phyloP scores from a whole-genome alignment of 2,888 invertebrate genomes.

The Chrysopilus asiliformis region DNA sequence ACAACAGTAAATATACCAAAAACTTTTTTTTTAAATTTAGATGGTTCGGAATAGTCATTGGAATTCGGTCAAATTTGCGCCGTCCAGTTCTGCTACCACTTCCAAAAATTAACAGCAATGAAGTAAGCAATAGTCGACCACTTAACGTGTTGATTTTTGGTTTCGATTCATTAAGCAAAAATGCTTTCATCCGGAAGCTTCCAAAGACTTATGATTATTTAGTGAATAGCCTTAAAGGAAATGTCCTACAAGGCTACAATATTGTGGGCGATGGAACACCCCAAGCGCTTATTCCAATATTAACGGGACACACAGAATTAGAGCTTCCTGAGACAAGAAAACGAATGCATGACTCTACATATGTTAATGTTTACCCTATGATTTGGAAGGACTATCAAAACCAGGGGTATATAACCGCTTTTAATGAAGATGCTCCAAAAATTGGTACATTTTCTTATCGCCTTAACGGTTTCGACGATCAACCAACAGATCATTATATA shows the following conservation, averaged over 20 bases:
- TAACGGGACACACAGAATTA: constrained; percentile 73
- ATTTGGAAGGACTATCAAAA: constrained; percentile 67
- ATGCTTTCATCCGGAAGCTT: constrained; percentile 65
- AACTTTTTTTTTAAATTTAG: no score
- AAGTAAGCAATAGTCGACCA: constrained; percentile 32
- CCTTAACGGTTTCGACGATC: constrained; percentile 66
- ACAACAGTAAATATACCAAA: no score
- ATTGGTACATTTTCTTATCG: constrained; percentile 84
- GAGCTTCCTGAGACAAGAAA: constrained; percentile 78
- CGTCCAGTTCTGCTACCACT: constrained; percentile 21
- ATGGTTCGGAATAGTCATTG: constrained; percentile 57
- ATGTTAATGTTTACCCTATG: constrained; percentile 69
- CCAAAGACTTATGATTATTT: constrained; percentile 61
- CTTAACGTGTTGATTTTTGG: constrained; percentile 72
- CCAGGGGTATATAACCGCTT: constrained; percentile 63
- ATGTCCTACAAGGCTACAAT: constrained; percentile 63
- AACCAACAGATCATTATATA: constrained; percentile 85
- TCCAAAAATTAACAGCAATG: no score
- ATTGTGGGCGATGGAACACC: constrained; percentile 81
- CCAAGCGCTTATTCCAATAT: constrained; percentile 72
- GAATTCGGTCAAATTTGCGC: constrained; percentile 39
- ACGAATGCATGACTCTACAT: constrained; percentile 45
- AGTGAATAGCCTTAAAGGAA: constrained; percentile 44
- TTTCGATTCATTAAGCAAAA: constrained; percentile 76
- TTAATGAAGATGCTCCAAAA: constrained; percentile 72